Base-by-base conservation (phyloP, 1,140 invertebrate genomes). In the Leptinotarsa undecemlineata region DNA sequence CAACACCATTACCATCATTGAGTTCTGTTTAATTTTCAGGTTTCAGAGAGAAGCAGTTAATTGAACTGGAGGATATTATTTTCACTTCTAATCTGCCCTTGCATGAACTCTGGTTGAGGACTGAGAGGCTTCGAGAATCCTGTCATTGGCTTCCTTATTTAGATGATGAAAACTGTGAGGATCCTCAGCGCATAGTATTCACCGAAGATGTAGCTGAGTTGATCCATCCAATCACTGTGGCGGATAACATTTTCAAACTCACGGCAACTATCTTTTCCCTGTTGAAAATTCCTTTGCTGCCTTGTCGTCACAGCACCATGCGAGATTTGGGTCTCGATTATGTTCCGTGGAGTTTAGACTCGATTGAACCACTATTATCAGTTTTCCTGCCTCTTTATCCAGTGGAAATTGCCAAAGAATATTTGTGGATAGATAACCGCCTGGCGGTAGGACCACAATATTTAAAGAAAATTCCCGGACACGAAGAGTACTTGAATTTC, bases 51-150 rank as follows among this genome's bases (percentile, higher is more conserved):
- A 84, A 85, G 8, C 85, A 88, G 72, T 80, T 91, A n/a, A 84
- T 89, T 48, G 88, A 89, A 48, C 85, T 89, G 81, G 91, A 92
- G 83, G 90, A 92, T 81, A 79, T 88, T 5, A 87, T 92, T 74
- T 82, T 92, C 63, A 86, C 85, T 42, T 91, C 90, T 5, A 87
- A 88, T 72, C 81, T 92, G 71, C 91, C 91, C 4, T 85, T 91
- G 75, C 88, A 90, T 77, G 89, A 91, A 78, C 84, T 92, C 33
- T 92, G 91, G 91, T 83, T 90, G 23, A 86, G 91, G 73, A 86
- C 90, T 23, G 91, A 92, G 81, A 88, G 87, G 8, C 79, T 92
- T 17, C 85, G 91, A 21, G 89, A 91, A 80, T 85, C 87, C 15
- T 90, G 87, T 71, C 88, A 90, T 80, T 92, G 89, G 86, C 83